Evolutionary conservation across 2,888 invertebrate genomes (phyloP).

Genomic region (Acronicta alni): DNA sequence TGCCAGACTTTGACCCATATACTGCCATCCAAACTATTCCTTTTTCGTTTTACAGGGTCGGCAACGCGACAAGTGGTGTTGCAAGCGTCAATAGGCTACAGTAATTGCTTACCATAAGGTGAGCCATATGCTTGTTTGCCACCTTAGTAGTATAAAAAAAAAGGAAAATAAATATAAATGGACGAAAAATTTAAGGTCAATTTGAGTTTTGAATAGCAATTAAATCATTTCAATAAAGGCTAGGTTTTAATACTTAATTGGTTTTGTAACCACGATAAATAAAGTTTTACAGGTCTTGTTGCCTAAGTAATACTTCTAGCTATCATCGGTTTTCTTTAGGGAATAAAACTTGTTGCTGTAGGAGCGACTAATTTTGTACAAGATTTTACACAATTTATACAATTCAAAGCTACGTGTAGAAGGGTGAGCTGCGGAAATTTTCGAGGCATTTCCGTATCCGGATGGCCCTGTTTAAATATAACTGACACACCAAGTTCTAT

Average conservation of each 20-base stretch:
- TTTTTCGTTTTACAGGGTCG: too few species aligned
- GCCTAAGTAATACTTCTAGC: slow-evolving; percentile 12
- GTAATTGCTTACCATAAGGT: too few species aligned
- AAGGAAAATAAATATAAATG: too few species aligned
- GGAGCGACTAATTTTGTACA: slow-evolving; percentile 3
- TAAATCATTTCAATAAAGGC: too few species aligned
- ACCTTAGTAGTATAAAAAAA: too few species aligned
- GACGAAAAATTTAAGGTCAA: too few species aligned
- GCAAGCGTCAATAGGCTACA: too few species aligned
- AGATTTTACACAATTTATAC: slow-evolving; percentile 8
- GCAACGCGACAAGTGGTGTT: too few species aligned
- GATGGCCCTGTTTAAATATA: slow-evolving; percentile 31
- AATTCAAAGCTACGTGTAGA: slow-evolving; percentile 6
- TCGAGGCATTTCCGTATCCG: slow-evolving; percentile 19
- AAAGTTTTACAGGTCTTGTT: slow-evolving; percentile 6
- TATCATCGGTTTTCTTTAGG: slow-evolving; percentile 17
- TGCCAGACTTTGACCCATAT: too few species aligned
- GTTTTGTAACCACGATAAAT: slow-evolving; percentile 9
- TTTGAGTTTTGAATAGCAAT: too few species aligned
- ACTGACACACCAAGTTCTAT: slow-evolving; percentile 35
- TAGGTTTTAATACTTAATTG: neutral
- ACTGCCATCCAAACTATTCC: too few species aligned
- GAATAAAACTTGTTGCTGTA: slow-evolving; percentile 23
- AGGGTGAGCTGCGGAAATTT: slow-evolving; percentile 20
- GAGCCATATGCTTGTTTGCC: too few species aligned